A percentile compares a stretch with the other conserved stretches of the same genome.
Conservation (phyloP, 2,113 vertebrate genomes). For the Prunella himalayana region DNA sequence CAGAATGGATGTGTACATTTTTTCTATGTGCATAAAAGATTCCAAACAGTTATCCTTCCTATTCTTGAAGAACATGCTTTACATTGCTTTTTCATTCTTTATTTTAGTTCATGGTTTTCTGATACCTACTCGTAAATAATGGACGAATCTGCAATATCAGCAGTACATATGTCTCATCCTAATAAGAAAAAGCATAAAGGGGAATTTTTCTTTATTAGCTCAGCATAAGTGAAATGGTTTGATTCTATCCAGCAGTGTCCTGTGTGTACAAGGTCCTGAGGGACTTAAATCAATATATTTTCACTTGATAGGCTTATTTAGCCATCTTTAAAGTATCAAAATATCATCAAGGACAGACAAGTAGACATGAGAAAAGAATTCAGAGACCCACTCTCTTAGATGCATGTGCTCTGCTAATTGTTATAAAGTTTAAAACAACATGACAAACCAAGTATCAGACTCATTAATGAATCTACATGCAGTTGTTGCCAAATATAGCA, state of each 20-base stretch:
- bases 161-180: neutral
- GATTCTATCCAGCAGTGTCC: neutral
- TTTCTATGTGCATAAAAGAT: neutral
- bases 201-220: neutral
- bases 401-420: constrained; percentile 50
- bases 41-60: neutral
- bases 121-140: neutral
- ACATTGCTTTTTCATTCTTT: neutral
- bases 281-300: neutral
- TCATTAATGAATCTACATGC: constrained; percentile 56
- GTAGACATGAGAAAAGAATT: neutral
- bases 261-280: neutral
- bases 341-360: neutral
- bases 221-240: neutral
- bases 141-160: neutral
- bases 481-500: constrained; percentile 63
- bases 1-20: neutral
- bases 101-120: neutral
- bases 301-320: neutral
- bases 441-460: constrained; percentile 55
- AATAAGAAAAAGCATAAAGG: neutral
- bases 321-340: neutral
- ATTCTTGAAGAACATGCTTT: neutral
- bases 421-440: constrained; percentile 60
- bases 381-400: neutral